Evolutionary conservation across 2,797 vertebrate species (phyloP).

Genomic region (Sebastes steindachneri): DNA sequence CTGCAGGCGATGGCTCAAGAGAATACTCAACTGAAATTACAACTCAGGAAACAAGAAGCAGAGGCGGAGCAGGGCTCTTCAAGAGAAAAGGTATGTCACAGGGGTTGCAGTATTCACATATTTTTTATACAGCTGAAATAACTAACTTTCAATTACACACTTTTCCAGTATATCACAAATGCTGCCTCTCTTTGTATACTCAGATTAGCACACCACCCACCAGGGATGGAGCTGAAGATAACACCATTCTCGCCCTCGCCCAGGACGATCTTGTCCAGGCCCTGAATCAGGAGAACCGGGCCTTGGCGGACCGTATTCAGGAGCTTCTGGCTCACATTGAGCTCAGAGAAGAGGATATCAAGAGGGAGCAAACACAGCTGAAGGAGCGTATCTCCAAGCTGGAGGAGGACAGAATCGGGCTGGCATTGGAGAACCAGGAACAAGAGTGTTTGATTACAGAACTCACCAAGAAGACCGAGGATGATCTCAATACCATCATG

Average conservation of each 20-base stretch:
- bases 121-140: not conserved
- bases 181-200: conserved; percentile 1
- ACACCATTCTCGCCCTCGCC: conserved; percentile 7
- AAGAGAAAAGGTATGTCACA: conserved; percentile 38
- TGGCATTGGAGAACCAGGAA: conserved; percentile 69
- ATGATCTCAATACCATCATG: conserved; percentile 66
- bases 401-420: conserved; percentile 28
- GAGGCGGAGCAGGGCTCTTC: not conserved
- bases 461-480: conserved; percentile 70
- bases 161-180: not conserved
- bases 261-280: conserved; percentile 62
- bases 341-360: conserved; percentile 43
- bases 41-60: conserved; percentile 41
- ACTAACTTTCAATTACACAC: not conserved
- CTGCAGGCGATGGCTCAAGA: conserved; percentile 40
- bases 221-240: conserved; percentile 8
- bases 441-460: conserved; percentile 64
- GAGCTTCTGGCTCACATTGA: conserved; percentile 74
- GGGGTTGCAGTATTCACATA: not conserved
- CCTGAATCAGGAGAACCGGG: conserved; percentile 79
- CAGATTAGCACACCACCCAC: conserved; percentile 26
- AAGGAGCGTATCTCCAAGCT: conserved; percentile 33
- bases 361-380: conserved; percentile 33
- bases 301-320: conserved; percentile 70
- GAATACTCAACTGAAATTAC: conserved; percentile 46